A percentile compares a stretch with the other conserved stretches of the same genome.
phyloP scores from a whole-genome alignment of 2,888 invertebrate genomes.

The Melolontha melolontha region DNA sequence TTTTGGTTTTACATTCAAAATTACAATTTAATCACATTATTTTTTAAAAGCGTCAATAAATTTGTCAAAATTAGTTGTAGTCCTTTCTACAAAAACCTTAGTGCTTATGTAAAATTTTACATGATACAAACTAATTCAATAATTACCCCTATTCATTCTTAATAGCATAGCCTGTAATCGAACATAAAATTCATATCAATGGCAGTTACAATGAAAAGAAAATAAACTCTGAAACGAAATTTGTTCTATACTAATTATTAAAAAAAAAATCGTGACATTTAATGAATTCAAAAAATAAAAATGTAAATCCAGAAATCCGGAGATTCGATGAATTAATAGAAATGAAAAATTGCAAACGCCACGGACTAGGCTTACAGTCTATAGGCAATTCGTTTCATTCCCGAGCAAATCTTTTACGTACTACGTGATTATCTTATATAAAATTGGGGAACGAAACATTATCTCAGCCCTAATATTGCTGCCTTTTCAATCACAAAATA shows the following conservation, averaged over 20 bases:
- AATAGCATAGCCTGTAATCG: constrained; percentile 36
- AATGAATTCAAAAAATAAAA: constrained; percentile 5
- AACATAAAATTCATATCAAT: constrained; percentile 24
- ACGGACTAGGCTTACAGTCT: constrained; percentile 52
- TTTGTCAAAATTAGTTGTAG: too few species aligned
- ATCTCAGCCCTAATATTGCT: constrained; percentile 47
- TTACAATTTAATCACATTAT: too few species aligned
- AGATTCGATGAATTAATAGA: constrained; percentile 27
- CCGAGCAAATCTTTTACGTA: constrained; percentile 8
- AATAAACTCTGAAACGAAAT: constrained; percentile 24
- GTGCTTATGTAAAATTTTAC: too few species aligned
- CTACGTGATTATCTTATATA: constrained; percentile 23
- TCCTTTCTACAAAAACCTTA: too few species aligned
- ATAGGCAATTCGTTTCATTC: constrained; percentile 39
- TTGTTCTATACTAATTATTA: constrained; percentile 1
- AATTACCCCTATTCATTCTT: neutral
- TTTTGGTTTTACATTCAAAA: too few species aligned
- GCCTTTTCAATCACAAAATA: constrained; percentile 48
- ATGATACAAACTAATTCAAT: too few species aligned
- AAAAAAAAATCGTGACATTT: constrained; percentile 5
- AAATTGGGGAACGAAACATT: constrained; percentile 25
- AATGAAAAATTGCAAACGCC: constrained; percentile 42
- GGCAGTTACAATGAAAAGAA: constrained; percentile 34
- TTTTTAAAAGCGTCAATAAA: too few species aligned
- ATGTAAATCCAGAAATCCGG: constrained; percentile 22